Base-by-base conservation (phyloP, 1,140 invertebrate species). In the Potamilus streckersoni region DNA sequence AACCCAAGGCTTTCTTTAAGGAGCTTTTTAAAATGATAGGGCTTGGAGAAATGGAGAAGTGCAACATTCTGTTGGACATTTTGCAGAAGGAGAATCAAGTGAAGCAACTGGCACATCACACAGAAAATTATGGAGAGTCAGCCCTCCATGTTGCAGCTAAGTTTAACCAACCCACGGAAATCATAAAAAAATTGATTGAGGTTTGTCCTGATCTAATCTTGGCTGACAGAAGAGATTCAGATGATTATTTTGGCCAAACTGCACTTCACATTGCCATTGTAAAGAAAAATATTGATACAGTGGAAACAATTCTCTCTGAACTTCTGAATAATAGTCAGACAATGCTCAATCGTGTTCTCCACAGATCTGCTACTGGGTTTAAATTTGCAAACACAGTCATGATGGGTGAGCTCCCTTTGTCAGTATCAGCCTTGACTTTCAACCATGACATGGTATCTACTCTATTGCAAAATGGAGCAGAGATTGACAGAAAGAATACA, bases 351-450 rank as follows among this genome's bases (percentile, higher is more conserved):
- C 64, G 63, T n/a, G 49, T 78, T 6, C 74, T 79, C 19, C 67
- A 70, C 31, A 64, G 59, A 31, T 27, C 64, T 49, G 82, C 82
- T 16, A 79, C 79, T 4, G 82, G 79, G 0, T 55, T 68, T 23
- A 73, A 76, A 20, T 83, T 83, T 66, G 57, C 58, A 59, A 77
- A 80, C 72, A 83, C 82, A 19, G 77, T 83, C 14, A 81, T 83
- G 82, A 83, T 83, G 82, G 82, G 82, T 49, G 82, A 83, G 68
- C 73, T 83, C 15, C 79, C 82, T 60, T 74, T 83, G 62, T 78
- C 76, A 57, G 79, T 83, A 3, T 79, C 82, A 63, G 82, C 80
- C 31, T 66, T 81, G 67, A 83, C 79, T 16, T 81, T 81, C 64
- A 78, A 83, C 75, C 20, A 60, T 16, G 69, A 78, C 15, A 83